These are phyloP conservation scores for Hoplodrina ambigua DNA, from an alignment of 2,888 invertebrate species.

Conservation along the genomic window DNA sequence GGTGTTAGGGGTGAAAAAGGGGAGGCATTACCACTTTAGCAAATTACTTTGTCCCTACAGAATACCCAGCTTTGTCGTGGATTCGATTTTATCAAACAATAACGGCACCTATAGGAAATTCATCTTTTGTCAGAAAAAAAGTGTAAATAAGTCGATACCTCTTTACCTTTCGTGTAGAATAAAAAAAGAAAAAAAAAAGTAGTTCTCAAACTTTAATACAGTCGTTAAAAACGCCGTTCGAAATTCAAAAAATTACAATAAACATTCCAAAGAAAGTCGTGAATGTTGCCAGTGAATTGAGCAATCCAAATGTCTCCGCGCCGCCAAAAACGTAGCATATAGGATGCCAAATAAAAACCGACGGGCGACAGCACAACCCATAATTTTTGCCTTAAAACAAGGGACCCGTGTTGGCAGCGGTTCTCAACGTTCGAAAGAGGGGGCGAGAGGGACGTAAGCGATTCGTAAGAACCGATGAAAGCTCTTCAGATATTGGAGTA, in stretches of 20 bases:
- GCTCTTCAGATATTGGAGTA: slow-evolving; percentile 83
- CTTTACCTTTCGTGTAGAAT: slow-evolving; percentile 25
- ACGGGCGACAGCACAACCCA: slow-evolving; percentile 69
- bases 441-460: slow-evolving; percentile 76
- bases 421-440: slow-evolving; percentile 62
- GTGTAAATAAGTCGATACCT: slow-evolving; percentile 42
- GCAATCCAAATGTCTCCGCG: slow-evolving; percentile 54
- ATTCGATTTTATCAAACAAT: slow-evolving; percentile 77
- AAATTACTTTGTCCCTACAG: slow-evolving; percentile 80
- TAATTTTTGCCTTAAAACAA: slow-evolving; percentile 79
- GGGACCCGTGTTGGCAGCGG: slow-evolving; percentile 68
- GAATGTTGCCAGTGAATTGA: slow-evolving; percentile 58
- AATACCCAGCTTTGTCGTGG: slow-evolving; percentile 74
- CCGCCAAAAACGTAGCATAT: slow-evolving; percentile 55
- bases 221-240: slow-evolving; percentile 49
- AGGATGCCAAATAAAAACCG: slow-evolving; percentile 61
- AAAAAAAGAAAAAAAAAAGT: slow-evolving; percentile 6
- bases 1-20: slow-evolving; percentile 52
- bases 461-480: slow-evolving; percentile 88
- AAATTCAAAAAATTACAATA: slow-evolving; percentile 57
- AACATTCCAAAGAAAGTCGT: slow-evolving; percentile 55
- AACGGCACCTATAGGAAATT: slow-evolving; percentile 65
- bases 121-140: slow-evolving; percentile 51
- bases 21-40: slow-evolving; percentile 79
- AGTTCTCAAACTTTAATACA: slow-evolving; percentile 33